Base-by-base conservation (phyloP, 2,797 vertebrate species). In the Clarias fuscus region DNA sequence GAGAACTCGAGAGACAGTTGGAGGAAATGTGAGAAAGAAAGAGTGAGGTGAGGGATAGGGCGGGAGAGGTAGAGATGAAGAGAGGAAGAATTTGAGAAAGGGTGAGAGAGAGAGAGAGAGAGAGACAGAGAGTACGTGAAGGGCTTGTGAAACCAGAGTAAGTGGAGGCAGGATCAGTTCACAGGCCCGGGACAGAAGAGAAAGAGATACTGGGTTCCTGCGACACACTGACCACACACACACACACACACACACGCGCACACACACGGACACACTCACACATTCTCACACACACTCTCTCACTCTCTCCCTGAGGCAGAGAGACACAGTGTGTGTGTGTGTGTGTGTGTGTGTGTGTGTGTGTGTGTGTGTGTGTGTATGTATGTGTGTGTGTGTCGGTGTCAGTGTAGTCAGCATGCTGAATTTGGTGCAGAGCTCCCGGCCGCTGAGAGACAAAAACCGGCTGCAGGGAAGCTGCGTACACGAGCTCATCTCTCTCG, bases 351-450 rank as follows among this genome's bases (percentile, higher is more conserved):
- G 62, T 82, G 84, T 43, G 72, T 82, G 84, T 43, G 72, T 82
- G 84, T 48, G 85, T 64, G 82, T 68, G 75, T n/a, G 62, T 82
- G 84, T 43, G 65, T 82, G 84, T 48, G 48, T 20, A 53, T 43
- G 64, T 79, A 90, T 92, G 62, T 82, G 84, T 43, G 72, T 82
- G 84, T 43, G 72, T 82, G 84, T 48, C 37, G n/a, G 61, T 43
- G 64, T 79, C 91, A 92, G 89, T 93, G 94, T 92, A 92, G 93
- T 94, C 94, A 95, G 93, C 93, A 94, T 95, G 94, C 93, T 96
- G 92, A 95, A 94, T 92, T 94, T 96, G 94, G 93, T 96, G 95
- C 95, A 95, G 93, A 95, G 93, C 93, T 94, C 94, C 33, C 93
- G 93, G 89, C 94, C 93, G 88, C 61, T 94, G 93, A 93, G 84